Conservation (phyloP, 2,888 invertebrate genomes). For the Seladonia tumulorum region DNA sequence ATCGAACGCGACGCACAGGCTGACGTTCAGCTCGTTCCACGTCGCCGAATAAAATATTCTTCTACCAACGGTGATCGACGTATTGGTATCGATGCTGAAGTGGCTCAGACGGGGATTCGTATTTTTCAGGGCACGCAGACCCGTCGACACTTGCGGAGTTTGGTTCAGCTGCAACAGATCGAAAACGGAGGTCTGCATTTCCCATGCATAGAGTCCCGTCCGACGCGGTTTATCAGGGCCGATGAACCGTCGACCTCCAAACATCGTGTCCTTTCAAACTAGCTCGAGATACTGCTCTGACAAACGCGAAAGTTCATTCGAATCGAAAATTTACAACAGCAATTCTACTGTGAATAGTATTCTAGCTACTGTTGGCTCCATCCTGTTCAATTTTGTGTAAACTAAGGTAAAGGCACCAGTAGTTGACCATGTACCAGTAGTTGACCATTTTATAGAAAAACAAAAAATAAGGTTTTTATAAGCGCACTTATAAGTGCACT, state of each 20-base stretch:
- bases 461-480: too few relatives aligned
- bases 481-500: too few relatives aligned
- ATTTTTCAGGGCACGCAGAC: conserved; percentile 90
- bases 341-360: too few relatives aligned
- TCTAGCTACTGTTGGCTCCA: too few relatives aligned
- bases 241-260: neutral
- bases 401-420: too few relatives aligned
- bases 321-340: neutral
- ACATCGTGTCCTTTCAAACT: neutral
- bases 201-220: neutral
- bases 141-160: conserved; percentile 88
- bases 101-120: conserved; percentile 91
- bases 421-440: too few relatives aligned
- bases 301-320: neutral
- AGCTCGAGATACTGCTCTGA: neutral
- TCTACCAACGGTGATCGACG: conserved; percentile 87
- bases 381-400: too few relatives aligned
- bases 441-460: too few relatives aligned
- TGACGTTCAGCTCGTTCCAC: conserved; percentile 87
- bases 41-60: conserved; percentile 91
- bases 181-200: conserved; percentile 16
- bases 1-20: conserved; percentile 86
- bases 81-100: conserved; percentile 87
- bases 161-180: conserved; percentile 87
- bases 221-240: conserved; percentile 1